Conservation (phyloP, 2,888 invertebrate genomes). For the Cataglyphis altisquamis region DNA sequence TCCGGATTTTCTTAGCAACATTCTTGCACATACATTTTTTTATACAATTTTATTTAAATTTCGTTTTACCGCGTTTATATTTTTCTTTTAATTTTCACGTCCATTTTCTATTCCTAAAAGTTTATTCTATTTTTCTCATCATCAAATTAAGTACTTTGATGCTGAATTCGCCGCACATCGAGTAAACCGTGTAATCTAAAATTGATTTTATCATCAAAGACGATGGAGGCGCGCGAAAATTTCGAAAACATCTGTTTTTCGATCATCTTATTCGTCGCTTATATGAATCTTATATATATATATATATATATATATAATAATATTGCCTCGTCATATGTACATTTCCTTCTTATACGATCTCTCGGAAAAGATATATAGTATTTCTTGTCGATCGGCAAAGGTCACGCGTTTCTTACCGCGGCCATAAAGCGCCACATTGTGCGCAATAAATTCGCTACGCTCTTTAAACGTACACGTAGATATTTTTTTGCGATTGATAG, state of each 20-base stretch:
- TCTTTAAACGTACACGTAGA: constrained; percentile 34
- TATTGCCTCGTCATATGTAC: constrained; percentile 18
- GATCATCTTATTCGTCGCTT: constrained; percentile 21
- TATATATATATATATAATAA: neutral
- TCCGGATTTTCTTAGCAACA: neutral
- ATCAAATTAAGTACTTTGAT: neutral
- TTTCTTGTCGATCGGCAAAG: constrained; percentile 41
- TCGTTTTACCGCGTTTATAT: constrained; percentile 22
- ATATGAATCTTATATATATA: constrained; percentile 9
- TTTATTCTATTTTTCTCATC: neutral
- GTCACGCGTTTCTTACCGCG: constrained; percentile 56
- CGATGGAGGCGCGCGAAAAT: neutral
- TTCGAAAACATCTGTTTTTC: constrained; percentile 9
- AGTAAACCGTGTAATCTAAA: neutral
- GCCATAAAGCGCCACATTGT: constrained; percentile 58
- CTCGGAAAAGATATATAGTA: constrained; percentile 43
- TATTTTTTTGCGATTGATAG: constrained; percentile 44
- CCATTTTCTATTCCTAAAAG: neutral
- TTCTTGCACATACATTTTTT: neutral
- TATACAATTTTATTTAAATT: constrained; percentile 11
- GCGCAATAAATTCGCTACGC: constrained; percentile 39
- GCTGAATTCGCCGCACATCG: neutral
- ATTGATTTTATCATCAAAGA: constrained; percentile 10
- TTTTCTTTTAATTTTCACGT: neutral
- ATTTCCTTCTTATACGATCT: constrained; percentile 30